Evolutionary conservation across 2,113 vertebrate genomes (phyloP).

Genomic region (Pseudonaja textilis): DNA sequence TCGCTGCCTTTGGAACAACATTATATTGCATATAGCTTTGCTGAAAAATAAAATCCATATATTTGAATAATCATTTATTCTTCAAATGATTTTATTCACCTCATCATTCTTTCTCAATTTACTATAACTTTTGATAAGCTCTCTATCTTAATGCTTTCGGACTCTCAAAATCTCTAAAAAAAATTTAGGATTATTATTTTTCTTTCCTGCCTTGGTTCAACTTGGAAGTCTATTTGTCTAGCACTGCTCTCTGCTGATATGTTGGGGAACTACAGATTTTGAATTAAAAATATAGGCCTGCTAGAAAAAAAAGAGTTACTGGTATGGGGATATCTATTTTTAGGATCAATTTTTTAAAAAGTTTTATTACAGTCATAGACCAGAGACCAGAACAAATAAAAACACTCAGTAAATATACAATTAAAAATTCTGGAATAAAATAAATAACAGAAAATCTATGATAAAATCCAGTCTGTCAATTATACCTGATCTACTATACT

Average conservation of each 20-base stretch:
- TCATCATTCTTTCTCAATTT: neutral
- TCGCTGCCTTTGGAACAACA: neutral
- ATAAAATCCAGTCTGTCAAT: too few species aligned
- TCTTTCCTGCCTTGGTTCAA: neutral
- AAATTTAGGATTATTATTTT: neutral
- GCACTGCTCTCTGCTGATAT: slow-evolving; percentile 63
- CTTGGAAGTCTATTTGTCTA: slow-evolving; percentile 36
- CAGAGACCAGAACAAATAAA: too few species aligned
- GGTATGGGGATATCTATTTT: neutral
- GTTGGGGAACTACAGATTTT: slow-evolving; percentile 42
- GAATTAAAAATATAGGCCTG: neutral
- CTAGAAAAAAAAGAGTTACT: neutral
- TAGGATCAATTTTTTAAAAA: neutral
- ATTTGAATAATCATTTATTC: neutral
- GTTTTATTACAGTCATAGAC: too few species aligned
- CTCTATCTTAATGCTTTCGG: slow-evolving; percentile 1
- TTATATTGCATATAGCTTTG: neutral
- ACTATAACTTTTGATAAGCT: slow-evolving; percentile 21
- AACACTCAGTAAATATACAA: too few species aligned
- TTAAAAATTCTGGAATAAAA: too few species aligned
- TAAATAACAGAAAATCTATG: too few species aligned
- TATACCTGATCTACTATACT: too few species aligned
- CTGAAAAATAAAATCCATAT: neutral
- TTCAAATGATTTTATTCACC: neutral
- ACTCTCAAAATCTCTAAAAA: slow-evolving; percentile 12